Conservation (phyloP, 2,888 invertebrate species). For the Platerodrilus igneus region DNA sequence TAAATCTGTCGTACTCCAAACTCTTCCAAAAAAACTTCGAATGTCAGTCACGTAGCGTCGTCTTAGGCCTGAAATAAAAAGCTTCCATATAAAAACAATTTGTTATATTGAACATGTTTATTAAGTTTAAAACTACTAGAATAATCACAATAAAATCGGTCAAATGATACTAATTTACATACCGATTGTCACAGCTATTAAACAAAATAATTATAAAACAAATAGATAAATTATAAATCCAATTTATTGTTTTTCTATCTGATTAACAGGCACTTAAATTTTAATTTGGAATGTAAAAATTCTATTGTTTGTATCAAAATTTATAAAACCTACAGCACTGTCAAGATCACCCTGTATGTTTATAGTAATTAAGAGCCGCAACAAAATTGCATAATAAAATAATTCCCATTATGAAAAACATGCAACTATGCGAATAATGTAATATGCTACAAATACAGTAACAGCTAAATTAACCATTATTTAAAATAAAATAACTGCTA, state of each 20-base stretch:
- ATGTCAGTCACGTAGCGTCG: conserved; percentile 49
- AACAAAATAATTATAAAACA: conserved; percentile 18
- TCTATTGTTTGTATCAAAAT: conserved; percentile 16
- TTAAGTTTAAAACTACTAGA: conserved; percentile 39
- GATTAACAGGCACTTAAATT: conserved; percentile 38
- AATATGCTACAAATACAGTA: no score
- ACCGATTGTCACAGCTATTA: conserved; percentile 35
- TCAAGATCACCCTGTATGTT: conserved; percentile 16
- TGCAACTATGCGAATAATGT: no score
- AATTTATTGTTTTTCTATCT: conserved; percentile 26
- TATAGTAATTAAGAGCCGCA: no score
- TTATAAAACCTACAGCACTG: conserved; percentile 9
- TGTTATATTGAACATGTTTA: conserved; percentile 39
- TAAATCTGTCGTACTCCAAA: conserved; percentile 48
- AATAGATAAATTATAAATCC: conserved; percentile 35
- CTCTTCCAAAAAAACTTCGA: conserved; percentile 50
- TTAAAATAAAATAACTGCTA: no score
- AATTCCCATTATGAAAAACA: no score
- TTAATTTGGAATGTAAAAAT: conserved; percentile 24
- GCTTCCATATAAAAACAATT: conserved; percentile 45
- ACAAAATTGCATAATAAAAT: no score
- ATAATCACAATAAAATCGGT: conserved; percentile 38
- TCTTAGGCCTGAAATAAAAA: conserved; percentile 48
- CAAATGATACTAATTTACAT: conserved; percentile 30
- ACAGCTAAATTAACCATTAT: no score